These are phyloP conservation scores for Mormoops blainvillei DNA, from an alignment of 2,113 vertebrate species.

Conservation along the genomic window DNA sequence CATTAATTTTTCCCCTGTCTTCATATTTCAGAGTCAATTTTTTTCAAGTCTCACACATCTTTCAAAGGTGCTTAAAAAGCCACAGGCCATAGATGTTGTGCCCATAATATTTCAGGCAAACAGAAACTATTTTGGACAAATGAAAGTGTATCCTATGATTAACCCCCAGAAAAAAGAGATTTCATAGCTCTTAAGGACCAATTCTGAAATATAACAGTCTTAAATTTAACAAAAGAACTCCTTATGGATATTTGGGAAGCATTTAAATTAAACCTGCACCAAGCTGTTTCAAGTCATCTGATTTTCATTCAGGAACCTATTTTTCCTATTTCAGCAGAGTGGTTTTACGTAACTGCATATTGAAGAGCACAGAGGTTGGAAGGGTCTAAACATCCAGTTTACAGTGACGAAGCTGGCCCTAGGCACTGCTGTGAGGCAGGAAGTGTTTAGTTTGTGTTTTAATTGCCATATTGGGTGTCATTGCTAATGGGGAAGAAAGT, in stretches of 20 bases:
- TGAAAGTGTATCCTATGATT: neutral
- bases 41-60: neutral
- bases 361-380: neutral
- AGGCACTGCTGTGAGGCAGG: neutral
- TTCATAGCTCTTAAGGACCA: neutral
- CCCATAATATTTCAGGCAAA: neutral
- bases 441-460: neutral
- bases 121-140: neutral
- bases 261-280: neutral
- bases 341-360: neutral
- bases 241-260: neutral
- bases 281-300: neutral
- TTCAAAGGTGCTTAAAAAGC: neutral
- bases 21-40: neutral
- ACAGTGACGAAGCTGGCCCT: neutral
- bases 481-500: neutral
- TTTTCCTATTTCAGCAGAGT: neutral
- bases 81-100: neutral
- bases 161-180: neutral
- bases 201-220: neutral
- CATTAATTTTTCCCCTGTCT: neutral
- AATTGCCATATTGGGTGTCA: neutral
- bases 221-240: conserved; percentile 4
- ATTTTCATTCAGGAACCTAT: neutral
- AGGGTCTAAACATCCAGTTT: neutral